Evolutionary conservation across 2,797 vertebrate genomes (phyloP).

Genomic region (Parauchenoglanis punctatus): DNA sequence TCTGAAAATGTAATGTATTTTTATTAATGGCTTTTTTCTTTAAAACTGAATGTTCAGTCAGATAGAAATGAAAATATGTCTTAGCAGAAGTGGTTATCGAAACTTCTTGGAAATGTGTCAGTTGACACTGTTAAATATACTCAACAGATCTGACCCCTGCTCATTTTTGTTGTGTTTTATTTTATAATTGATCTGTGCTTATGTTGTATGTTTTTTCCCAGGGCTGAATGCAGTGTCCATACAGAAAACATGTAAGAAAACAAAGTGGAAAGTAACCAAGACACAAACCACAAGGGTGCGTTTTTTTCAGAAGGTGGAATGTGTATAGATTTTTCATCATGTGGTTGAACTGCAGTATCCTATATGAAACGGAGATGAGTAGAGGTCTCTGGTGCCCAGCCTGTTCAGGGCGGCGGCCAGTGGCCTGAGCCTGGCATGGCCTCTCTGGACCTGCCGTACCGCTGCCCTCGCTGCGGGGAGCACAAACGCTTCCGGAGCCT

Average conservation of each 20-base stretch:
- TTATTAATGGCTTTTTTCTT: background rate
- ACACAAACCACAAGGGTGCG: background rate
- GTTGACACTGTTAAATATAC: background rate
- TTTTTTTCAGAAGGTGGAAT: slow-evolving; percentile 30
- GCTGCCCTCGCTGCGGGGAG: slow-evolving; percentile 97
- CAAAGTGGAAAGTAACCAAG: slow-evolving; percentile 12
- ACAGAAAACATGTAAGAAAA: slow-evolving; percentile 7
- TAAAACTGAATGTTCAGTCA: background rate
- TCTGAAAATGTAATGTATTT: background rate
- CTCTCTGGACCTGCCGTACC: slow-evolving; percentile 97
- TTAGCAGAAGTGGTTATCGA: background rate
- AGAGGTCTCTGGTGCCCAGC: slow-evolving; percentile 60
- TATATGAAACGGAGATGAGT: slow-evolving; percentile 69
- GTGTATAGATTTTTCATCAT: slow-evolving; percentile 24
- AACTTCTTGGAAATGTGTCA: background rate
- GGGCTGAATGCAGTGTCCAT: background rate
- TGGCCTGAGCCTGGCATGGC: slow-evolving; percentile 85
- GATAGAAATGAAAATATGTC: background rate
- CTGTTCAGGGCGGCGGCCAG: slow-evolving; percentile 65
- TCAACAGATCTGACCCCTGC: background rate
- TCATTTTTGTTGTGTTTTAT: background rate
- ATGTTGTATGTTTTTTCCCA: slow-evolving; percentile 5
- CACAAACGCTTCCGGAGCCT: slow-evolving; percentile 99
- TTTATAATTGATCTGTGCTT: background rate
- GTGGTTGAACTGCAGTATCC: slow-evolving; percentile 24